Percentiles rank a stretch among this genome's conserved stretches.
Evolutionary conservation across 2,113 vertebrate species (phyloP).

Genomic region (Egretta garzetta): DNA sequence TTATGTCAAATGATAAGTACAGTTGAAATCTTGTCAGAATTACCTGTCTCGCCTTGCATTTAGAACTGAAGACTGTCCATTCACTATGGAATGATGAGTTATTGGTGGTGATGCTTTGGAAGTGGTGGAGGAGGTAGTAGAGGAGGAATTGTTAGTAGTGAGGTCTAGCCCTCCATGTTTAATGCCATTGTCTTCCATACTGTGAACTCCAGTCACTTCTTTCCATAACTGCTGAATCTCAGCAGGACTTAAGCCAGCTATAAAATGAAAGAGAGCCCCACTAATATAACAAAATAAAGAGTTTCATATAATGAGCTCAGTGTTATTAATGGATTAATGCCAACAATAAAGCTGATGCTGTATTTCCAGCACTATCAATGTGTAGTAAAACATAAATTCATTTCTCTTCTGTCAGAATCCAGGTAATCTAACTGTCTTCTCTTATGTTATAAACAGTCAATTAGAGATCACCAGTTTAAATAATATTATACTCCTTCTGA

Average conservation of each 20-base stretch:
- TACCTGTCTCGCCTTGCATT: slow-evolving; percentile 96
- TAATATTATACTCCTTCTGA: not conserved
- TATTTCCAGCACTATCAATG: slow-evolving; percentile 53
- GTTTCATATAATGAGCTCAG: slow-evolving; percentile 58
- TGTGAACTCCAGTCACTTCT: slow-evolving; percentile 92
- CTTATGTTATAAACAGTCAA: not conserved
- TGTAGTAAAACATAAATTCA: slow-evolving; percentile 48
- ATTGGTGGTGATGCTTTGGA: slow-evolving; percentile 99
- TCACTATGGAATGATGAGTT: slow-evolving; percentile 95
- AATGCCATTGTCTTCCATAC: slow-evolving; percentile 89
- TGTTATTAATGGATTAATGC: slow-evolving; percentile 64
- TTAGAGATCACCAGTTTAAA: slow-evolving; percentile 25
- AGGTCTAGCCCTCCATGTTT: slow-evolving; percentile 95
- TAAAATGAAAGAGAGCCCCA: slow-evolving; percentile 74
- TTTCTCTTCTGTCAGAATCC: slow-evolving; percentile 1
- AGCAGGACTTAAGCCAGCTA: slow-evolving; percentile 95
- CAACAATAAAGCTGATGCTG: slow-evolving; percentile 65
- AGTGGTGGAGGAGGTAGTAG: slow-evolving; percentile 97
- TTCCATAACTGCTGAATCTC: slow-evolving; percentile 99
- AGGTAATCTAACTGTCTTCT: slow-evolving; percentile 17
- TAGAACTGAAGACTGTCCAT: slow-evolving; percentile 96
- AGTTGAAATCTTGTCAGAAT: slow-evolving; percentile 26
- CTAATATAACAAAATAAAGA: slow-evolving; percentile 69
- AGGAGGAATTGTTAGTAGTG: slow-evolving; percentile 94
- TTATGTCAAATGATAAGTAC: slow-evolving; percentile 4